Conservation (phyloP, 2,888 invertebrate species). For the Caenorhabditis sp. region DNA sequence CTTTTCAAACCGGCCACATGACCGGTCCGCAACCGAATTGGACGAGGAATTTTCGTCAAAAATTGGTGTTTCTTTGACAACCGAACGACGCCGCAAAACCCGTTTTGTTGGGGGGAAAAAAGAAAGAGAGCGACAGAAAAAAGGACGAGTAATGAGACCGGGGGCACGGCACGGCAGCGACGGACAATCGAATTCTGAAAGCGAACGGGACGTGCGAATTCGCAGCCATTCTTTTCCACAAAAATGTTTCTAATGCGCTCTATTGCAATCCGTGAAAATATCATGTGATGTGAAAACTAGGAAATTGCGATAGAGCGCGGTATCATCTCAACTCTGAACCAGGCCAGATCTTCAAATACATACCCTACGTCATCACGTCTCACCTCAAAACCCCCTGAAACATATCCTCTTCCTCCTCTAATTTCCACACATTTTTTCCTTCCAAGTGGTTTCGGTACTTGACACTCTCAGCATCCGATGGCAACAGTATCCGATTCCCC, state of each 20-base stretch:
- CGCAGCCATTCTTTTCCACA: too few relatives aligned
- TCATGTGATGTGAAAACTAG: too few relatives aligned
- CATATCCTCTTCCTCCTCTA: background rate
- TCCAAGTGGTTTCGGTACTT: conserved; percentile 54
- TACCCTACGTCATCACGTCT: too few relatives aligned
- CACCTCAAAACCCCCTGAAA: conserved; percentile 3
- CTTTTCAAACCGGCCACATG: conserved; percentile 25
- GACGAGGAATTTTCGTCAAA: conserved; percentile 12
- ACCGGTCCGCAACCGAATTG: conserved; percentile 31
- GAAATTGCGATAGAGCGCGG: too few relatives aligned
- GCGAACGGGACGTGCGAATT: background rate
- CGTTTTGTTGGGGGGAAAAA: too few relatives aligned
- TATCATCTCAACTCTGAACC: too few relatives aligned
- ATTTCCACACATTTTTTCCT: background rate
- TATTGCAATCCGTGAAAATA: too few relatives aligned
- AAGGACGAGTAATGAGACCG: conserved; percentile 22
- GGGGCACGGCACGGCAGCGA: conserved; percentile 4
- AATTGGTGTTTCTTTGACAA: conserved; percentile 32
- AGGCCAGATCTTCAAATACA: too few relatives aligned
- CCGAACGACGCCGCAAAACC: conserved; percentile 25
- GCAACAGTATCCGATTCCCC: conserved; percentile 40
- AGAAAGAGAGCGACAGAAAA: background rate
- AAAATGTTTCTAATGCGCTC: too few relatives aligned
- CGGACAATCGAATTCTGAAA: conserved; percentile 7
- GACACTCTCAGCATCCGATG: conserved; percentile 26